These are phyloP conservation scores for Ceyx melanurus DNA, from an alignment of 2,113 vertebrate genomes.

Conservation along the genomic window DNA sequence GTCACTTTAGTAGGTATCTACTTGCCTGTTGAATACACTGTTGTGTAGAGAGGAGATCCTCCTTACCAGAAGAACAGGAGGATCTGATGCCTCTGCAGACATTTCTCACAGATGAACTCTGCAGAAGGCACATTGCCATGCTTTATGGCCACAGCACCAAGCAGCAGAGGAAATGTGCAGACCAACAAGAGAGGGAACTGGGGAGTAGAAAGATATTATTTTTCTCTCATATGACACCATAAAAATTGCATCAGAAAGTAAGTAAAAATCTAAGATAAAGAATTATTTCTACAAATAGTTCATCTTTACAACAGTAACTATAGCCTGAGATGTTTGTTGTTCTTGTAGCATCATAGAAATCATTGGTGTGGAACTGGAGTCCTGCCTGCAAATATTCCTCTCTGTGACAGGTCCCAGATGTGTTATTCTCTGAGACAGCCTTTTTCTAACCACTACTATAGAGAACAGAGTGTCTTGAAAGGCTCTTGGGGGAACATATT, in stretches of 20 bases:
- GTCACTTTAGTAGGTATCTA: background rate
- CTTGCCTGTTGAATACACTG: background rate
- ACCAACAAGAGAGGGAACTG: background rate
- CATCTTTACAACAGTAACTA: background rate
- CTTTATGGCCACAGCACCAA: background rate
- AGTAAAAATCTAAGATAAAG: background rate
- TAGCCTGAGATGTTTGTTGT: background rate
- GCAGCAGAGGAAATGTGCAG: background rate
- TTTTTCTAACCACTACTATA: background rate
- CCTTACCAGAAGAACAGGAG: background rate
- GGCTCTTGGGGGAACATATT: background rate
- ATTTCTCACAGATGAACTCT: background rate
- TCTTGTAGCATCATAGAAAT: background rate
- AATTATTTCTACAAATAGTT: background rate
- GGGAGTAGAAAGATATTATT: background rate
- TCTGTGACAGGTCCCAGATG: background rate
- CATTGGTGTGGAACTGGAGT: background rate
- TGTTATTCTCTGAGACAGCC: background rate
- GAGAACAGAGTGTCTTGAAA: background rate
- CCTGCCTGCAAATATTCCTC: background rate
- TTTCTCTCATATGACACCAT: background rate
- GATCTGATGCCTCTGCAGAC: background rate
- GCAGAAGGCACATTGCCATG: background rate
- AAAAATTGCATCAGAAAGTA: background rate
- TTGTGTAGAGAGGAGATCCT: background rate